Conservation (phyloP, 2,113 vertebrate genomes). For the Tapirus terrestris region DNA sequence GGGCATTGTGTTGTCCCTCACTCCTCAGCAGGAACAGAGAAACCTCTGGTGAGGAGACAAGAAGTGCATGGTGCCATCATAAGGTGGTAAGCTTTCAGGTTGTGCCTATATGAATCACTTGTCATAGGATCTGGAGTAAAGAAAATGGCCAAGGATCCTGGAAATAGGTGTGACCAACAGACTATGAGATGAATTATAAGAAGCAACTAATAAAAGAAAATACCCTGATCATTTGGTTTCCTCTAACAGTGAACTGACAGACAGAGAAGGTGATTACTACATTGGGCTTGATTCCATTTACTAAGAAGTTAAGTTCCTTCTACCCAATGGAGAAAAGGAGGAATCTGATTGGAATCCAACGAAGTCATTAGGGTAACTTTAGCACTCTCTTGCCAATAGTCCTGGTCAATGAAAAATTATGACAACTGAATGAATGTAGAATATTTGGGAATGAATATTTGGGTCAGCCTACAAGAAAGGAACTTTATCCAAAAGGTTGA, state of each 20-base stretch:
- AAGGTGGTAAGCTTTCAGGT: neutral
- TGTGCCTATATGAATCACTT: neutral
- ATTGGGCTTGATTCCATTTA: neutral
- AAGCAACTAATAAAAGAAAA: neutral
- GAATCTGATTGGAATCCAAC: neutral
- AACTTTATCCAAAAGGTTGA: neutral
- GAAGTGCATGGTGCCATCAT: accelerated
- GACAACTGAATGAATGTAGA: neutral
- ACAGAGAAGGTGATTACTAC: neutral
- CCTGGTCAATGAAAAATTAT: neutral
- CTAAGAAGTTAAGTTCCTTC: neutral
- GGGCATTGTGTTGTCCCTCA: neutral
- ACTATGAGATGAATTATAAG: neutral
- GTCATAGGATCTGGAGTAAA: neutral
- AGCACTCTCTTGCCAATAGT: neutral
- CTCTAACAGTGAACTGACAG: neutral
- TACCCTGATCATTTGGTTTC: neutral
- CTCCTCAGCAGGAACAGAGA: neutral
- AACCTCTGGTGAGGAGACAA: neutral
- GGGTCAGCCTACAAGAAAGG: neutral
- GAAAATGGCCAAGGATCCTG: neutral
- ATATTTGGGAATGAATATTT: neutral
- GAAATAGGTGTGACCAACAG: neutral
- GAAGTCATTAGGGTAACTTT: neutral
- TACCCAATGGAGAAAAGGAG: neutral